These are phyloP conservation scores for Corythornis leucogaster DNA, from an alignment of 2,797 vertebrate species.

Conservation along the genomic window DNA sequence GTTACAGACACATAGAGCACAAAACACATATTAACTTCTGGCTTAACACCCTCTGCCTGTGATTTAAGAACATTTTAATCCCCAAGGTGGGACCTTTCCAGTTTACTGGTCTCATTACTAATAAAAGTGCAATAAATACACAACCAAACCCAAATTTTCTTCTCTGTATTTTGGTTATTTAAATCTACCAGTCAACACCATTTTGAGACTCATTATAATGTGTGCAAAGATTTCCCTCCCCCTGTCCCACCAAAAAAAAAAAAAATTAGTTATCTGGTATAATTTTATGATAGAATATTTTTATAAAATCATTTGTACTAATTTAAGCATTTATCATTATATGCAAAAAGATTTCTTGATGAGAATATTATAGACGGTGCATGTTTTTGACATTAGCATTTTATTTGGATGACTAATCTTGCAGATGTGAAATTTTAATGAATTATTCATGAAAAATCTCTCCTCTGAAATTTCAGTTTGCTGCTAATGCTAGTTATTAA, in stretches of 20 bases:
- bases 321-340: conserved; percentile 86
- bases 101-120: background rate
- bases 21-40: rapidly evolving
- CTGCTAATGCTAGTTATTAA: conserved; percentile 82
- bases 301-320: conserved; percentile 84
- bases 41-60: background rate
- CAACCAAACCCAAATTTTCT: background rate
- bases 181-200: conserved; percentile 14
- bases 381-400: conserved; percentile 87
- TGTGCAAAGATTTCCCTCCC: background rate
- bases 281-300: conserved; percentile 78
- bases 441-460: conserved; percentile 85
- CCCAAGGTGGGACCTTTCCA: background rate
- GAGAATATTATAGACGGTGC: conserved; percentile 84
- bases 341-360: conserved; percentile 86
- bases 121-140: background rate
- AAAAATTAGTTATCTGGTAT: conserved; percentile 45
- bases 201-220: conserved; percentile 3
- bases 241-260: background rate
- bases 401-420: conserved; percentile 88
- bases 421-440: conserved; percentile 85
- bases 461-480: conserved; percentile 82
- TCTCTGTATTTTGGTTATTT: background rate
- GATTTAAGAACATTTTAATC: background rate
- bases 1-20: rapidly evolving